Conservation (phyloP, 2,797 vertebrate genomes). For the Liasis olivaceus region DNA sequence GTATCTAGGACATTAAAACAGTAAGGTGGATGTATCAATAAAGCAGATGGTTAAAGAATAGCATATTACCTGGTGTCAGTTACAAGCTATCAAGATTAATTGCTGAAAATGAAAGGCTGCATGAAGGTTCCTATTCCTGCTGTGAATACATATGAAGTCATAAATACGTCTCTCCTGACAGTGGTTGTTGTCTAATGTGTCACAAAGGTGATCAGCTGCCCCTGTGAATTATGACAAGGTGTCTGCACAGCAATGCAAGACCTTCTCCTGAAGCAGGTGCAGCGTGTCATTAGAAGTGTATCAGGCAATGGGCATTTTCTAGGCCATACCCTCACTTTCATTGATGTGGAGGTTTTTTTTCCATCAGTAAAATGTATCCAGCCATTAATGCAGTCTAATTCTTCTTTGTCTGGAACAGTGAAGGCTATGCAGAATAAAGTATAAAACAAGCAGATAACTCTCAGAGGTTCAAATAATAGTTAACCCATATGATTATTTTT, state of each 20-base stretch:
- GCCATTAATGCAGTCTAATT: not conserved
- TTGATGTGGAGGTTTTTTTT: not conserved
- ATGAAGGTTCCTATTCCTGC: constrained; percentile 3
- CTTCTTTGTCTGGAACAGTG: constrained; percentile 6
- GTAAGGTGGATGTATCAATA: not conserved
- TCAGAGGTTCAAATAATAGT: not conserved
- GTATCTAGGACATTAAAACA: constrained; percentile 19
- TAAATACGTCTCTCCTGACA: constrained; percentile 28
- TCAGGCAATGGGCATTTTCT: not conserved
- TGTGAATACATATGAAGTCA: constrained; percentile 16
- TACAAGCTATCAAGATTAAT: constrained; percentile 7
- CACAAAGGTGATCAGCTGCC: constrained; percentile 23
- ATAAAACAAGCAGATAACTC: not conserved
- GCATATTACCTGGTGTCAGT: not conserved
- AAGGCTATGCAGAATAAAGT: not conserved
- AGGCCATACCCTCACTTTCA: rapidly evolving
- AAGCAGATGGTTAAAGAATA: constrained; percentile 25
- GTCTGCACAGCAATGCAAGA: not conserved
- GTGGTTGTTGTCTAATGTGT: constrained; percentile 10
- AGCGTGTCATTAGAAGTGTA: rapidly evolving
- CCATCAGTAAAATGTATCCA: not conserved
- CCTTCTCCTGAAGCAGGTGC: constrained; percentile 3
- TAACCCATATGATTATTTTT: not conserved
- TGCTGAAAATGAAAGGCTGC: constrained; percentile 23
- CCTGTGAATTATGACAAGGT: not conserved